Evolutionary conservation across 2,113 vertebrate genomes (phyloP).

Genomic region (Scortum barcoo): DNA sequence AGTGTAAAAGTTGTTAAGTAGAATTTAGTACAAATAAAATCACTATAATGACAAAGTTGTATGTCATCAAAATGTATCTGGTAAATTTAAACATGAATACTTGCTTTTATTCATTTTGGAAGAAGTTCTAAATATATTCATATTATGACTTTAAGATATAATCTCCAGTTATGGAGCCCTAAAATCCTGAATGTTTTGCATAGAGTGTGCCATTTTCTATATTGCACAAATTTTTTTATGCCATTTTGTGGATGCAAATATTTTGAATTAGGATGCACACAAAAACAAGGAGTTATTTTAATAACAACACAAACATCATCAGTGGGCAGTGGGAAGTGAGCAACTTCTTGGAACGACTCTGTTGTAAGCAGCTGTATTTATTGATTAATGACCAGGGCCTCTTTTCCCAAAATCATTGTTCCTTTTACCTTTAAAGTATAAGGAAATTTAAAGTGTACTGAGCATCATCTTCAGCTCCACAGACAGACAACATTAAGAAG

Average conservation of each 20-base stretch:
- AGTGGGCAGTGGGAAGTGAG: too few relatives aligned
- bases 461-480: neutral
- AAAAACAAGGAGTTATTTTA: too few relatives aligned
- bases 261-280: too few relatives aligned
- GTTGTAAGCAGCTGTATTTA: neutral
- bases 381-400: neutral
- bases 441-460: neutral
- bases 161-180: neutral
- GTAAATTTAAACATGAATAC: too few relatives aligned
- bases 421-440: too few relatives aligned
- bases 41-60: neutral
- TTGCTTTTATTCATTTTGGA: too few relatives aligned
- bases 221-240: too few relatives aligned
- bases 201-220: neutral
- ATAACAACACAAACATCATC: too few relatives aligned
- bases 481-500: neutral
- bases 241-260: neutral
- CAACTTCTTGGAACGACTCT: too few relatives aligned
- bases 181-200: neutral
- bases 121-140: too few relatives aligned
- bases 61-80: neutral
- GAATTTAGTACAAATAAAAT: neutral
- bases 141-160: neutral
- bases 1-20: too few relatives aligned
- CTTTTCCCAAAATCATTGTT: neutral